Percentiles rank a stretch among this genome's conserved stretches.
Evolutionary conservation across 2,113 vertebrate genomes (phyloP).

Genomic region (Crotalus tigris): DNA sequence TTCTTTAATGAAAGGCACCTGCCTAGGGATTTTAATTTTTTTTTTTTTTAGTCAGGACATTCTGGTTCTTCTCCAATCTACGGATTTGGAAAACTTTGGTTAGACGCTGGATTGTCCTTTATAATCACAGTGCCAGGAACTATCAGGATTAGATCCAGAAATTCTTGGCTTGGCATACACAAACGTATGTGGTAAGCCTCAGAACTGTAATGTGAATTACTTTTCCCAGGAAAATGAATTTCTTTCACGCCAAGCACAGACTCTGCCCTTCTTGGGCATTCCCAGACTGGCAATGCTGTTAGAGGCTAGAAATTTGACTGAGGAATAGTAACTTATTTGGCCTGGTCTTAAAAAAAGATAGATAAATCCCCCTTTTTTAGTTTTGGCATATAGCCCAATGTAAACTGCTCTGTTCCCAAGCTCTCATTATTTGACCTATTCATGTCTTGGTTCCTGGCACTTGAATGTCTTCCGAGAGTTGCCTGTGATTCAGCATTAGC

Average conservation of each 20-base stretch:
- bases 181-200: neutral
- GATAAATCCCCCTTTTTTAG: neutral
- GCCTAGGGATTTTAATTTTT: neutral
- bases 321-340: neutral
- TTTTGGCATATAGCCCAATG: neutral
- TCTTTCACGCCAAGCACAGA: neutral
- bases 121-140: neutral
- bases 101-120: neutral
- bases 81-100: neutral
- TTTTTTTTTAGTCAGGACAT: neutral
- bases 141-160: neutral
- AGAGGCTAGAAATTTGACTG: neutral
- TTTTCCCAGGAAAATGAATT: neutral
- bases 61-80: neutral
- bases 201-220: neutral
- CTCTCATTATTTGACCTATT: neutral
- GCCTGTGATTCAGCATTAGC: neutral
- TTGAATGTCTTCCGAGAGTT: neutral
- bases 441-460: neutral
- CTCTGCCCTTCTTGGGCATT: neutral
- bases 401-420: neutral
- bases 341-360: neutral
- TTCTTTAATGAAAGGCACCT: neutral
- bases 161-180: neutral
- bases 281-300: neutral